A percentile compares a stretch with the other conserved stretches of the same genome.
Conservation (phyloP, 2,888 invertebrate species). For the Meghimatium bilineatum region DNA sequence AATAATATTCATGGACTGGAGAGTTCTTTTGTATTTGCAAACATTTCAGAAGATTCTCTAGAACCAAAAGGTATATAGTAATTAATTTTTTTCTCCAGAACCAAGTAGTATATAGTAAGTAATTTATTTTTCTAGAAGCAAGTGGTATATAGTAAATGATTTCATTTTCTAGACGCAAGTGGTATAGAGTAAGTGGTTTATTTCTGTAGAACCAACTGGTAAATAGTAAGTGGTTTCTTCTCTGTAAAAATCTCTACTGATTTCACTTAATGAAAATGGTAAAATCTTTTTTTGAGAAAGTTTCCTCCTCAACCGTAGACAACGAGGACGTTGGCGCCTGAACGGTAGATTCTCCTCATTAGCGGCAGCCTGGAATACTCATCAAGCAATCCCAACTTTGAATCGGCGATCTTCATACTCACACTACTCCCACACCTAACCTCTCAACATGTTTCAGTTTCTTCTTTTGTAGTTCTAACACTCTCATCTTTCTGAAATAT, state of each 20-base stretch:
- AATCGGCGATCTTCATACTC: constrained; percentile 10
- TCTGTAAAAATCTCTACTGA: neutral
- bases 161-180: too few relatives aligned
- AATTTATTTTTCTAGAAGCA: neutral
- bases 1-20: too few relatives aligned
- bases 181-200: too few relatives aligned
- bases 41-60: neutral
- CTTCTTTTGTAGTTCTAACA: neutral
- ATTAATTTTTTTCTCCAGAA: neutral
- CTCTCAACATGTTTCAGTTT: neutral
- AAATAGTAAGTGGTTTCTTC: neutral
- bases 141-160: neutral
- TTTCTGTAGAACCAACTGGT: too few relatives aligned
- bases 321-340: constrained; percentile 26
- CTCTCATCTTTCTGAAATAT: neutral
- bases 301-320: constrained; percentile 1
- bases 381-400: constrained; percentile 32
- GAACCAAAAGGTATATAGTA: neutral
- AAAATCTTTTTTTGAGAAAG: neutral
- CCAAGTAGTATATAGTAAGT: neutral
- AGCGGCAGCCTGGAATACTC: constrained; percentile 30
- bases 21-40: neutral
- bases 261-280: neutral
- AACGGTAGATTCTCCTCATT: constrained; percentile 40
- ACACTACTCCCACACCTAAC: neutral